Evolutionary conservation across 2,797 vertebrate genomes (phyloP).

Genomic region (Chaenodraco wilsoni): DNA sequence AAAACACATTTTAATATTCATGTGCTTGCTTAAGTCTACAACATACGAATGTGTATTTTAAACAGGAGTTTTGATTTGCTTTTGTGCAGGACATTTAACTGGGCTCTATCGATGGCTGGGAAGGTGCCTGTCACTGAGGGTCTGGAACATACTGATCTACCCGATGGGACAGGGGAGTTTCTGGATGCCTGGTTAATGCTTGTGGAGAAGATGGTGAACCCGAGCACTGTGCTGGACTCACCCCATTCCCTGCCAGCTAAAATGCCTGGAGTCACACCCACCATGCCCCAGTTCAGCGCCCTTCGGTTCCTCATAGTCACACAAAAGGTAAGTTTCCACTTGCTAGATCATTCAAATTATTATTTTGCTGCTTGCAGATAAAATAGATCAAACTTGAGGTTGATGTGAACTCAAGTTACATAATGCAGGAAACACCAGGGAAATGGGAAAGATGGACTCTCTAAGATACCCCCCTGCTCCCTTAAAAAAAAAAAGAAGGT

Average conservation of each 20-base stretch:
- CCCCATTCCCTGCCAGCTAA: constrained; percentile 93
- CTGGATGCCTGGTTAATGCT: constrained; percentile 97
- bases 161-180: constrained; percentile 96
- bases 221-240: constrained; percentile 95
- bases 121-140: constrained; percentile 94
- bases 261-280: constrained; percentile 89
- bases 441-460: neutral
- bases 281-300: constrained; percentile 93
- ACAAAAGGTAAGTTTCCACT: constrained; percentile 87
- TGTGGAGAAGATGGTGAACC: constrained; percentile 99
- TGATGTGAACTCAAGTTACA: neutral
- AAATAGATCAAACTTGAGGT: neutral
- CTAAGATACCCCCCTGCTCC: neutral
- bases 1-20: neutral
- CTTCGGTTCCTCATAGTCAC: constrained; percentile 96
- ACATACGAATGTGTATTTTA: neutral
- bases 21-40: neutral
- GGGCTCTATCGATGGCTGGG: constrained; percentile 96
- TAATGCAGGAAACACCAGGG: neutral
- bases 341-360: neutral
- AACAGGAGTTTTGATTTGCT: neutral
- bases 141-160: constrained; percentile 92
- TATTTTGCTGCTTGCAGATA: neutral
- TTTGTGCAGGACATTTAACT: constrained; percentile 91
- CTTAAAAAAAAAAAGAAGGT: neutral